Percentiles rank a stretch among this genome's conserved stretches.
phyloP scores from a whole-genome alignment of 2,113 vertebrate genomes.

The Macaca fascicularis region T2T-MFA8v1.1 NC_088391.1:4485501-4486000 shows the following conservation, averaged over 20 bases:
- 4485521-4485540: background rate
- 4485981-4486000: background rate
- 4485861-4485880: background rate
- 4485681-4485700: background rate
- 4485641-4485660: background rate
- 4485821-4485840: background rate
- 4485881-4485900: background rate
- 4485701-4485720: background rate
- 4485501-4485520: constrained; percentile 28
- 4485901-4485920: background rate
- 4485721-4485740: background rate
- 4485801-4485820: background rate
- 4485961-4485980: background rate
- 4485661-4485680: background rate
- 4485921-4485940: background rate
- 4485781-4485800: background rate
- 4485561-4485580: constrained; percentile 49
- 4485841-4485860: background rate
- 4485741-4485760: background rate
- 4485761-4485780: background rate
- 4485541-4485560: constrained; percentile 40
- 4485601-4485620: constrained; percentile 20
- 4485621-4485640: constrained; percentile 37
- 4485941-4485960: background rate
- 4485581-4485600: background rate